Base-by-base conservation (phyloP, 2,113 vertebrate genomes). In the Boleophthalmus pectinirostris region DNA sequence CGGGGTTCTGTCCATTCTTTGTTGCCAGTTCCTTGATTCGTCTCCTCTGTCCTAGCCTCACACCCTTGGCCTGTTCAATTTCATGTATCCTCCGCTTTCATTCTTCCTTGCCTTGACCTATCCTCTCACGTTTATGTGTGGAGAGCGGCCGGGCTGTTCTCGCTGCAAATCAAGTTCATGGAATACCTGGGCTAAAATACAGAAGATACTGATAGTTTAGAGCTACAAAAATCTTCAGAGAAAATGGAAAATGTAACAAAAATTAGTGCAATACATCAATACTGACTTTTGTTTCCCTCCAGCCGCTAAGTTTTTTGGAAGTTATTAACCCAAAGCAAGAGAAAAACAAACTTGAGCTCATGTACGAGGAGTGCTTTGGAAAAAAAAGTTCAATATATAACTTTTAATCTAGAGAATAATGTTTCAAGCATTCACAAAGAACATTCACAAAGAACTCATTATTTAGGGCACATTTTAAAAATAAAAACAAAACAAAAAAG, bases 11-110 rank as follows among this genome's bases (percentile, higher is more conserved):
- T 49, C 49, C 46, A 9, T 7, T 72, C 53, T 72, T 69, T 78
- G 74, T 82, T 38, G 77, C 78, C 54, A 53, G 82, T 68, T 14
- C 67, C 66, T 82, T 82, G 69, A 80, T 78, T 66, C 68, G n/a
- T 49, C 74, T 24, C 74, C 46, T 77, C 77, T 77, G 76, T 80
- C 47, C 47, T 1, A 0, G 23, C 1, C 63, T 70, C 16, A 64
- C 68, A 60, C 58, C 60, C 38, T 74, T 72, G 35, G 24, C 64
- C 45, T 79, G 69, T 70, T 77, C 70, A 77, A 49, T 78, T 78
- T 67, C 60, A 57, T 78, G 75, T 49, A 66, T 49, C 70, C 57
- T 60, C 25, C 54, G 23, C 29, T 57, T 12, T 61, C 68, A 70
- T 66, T 80, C 23, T 46, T 66, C 64, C 66, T 61, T 73, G 18